These are phyloP conservation scores for Ceraclea dissimilis DNA, from an alignment of 2,888 invertebrate genomes.

Conservation along the genomic window DNA sequence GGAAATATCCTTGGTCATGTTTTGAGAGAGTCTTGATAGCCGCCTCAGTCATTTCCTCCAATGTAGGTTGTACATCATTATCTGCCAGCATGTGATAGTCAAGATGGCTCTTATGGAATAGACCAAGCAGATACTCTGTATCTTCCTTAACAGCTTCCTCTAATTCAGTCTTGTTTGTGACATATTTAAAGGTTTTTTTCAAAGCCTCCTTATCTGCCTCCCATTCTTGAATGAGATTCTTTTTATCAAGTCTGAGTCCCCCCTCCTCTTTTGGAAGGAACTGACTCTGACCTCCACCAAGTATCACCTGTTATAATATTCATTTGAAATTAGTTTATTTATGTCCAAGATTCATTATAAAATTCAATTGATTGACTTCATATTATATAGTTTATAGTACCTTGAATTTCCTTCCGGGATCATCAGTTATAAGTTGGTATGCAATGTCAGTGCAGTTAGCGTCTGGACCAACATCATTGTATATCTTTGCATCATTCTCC, in stretches of 20 bases:
- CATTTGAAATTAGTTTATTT: background rate
- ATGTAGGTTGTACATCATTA: slow-evolving; percentile 46
- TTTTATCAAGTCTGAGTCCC: slow-evolving; percentile 40
- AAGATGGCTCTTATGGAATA: slow-evolving; percentile 43
- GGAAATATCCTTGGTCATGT: slow-evolving; percentile 52
- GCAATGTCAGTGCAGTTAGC: slow-evolving; percentile 64
- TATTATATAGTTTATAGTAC: slow-evolving; percentile 35
- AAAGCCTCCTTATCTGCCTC: slow-evolving; percentile 32
- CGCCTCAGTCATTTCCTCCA: slow-evolving; percentile 55
- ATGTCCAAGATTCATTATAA: too few species aligned
- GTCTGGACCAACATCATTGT: slow-evolving; percentile 42
- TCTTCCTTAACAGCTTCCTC: slow-evolving; percentile 35
- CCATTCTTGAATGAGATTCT: slow-evolving; percentile 56
- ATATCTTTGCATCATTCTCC: slow-evolving; percentile 54
- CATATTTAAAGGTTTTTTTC: slow-evolving; percentile 34
- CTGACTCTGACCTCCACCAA: slow-evolving; percentile 52
- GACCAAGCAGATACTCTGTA: slow-evolving; percentile 42
- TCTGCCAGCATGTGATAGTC: slow-evolving; percentile 39
- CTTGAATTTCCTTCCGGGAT: slow-evolving; percentile 62
- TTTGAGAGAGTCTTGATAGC: slow-evolving; percentile 51
- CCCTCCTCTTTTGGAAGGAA: slow-evolving; percentile 45
- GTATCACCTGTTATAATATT: slow-evolving; percentile 31
- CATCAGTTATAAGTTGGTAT: slow-evolving; percentile 56
- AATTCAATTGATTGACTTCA: too few species aligned
- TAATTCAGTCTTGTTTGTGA: slow-evolving; percentile 45